A percentile compares a stretch with the other conserved stretches of the same genome.
Evolutionary conservation across 1,140 invertebrate genomes (phyloP).

Genomic region (Drosophila pectinifera): DNA sequence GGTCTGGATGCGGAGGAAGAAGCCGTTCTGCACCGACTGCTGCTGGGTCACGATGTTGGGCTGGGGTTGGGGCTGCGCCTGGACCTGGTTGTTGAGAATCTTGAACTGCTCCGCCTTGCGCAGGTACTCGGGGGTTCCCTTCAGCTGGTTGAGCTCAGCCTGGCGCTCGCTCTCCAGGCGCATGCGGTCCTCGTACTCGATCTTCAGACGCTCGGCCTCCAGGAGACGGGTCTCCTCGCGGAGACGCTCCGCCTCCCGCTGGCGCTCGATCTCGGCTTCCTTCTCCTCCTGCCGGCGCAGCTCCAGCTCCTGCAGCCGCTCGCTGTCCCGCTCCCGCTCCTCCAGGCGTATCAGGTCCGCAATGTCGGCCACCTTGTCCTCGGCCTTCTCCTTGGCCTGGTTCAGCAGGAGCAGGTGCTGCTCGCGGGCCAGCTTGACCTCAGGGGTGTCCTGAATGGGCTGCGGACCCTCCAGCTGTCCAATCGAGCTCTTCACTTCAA

Average conservation of each 20-base stretch:
- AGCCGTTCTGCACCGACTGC: conserved; percentile 73
- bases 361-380: conserved; percentile 65
- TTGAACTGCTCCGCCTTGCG: conserved; percentile 32
- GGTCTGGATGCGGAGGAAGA: conserved; percentile 70
- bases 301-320: conserved; percentile 55
- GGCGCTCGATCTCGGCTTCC: conserved; percentile 45
- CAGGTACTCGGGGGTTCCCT: conserved; percentile 11
- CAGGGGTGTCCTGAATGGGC: conserved; percentile 48
- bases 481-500: conserved; percentile 17
- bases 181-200: conserved; percentile 59
- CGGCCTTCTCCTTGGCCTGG: conserved; percentile 50
- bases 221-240: conserved; percentile 54
- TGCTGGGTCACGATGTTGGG: conserved; percentile 48
- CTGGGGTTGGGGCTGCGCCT: conserved; percentile 7
- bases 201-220: conserved; percentile 49
- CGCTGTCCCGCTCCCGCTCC: conserved; percentile 54
- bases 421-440: conserved; percentile 46
- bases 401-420: conserved; percentile 62
- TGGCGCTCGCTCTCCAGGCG: conserved; percentile 49
- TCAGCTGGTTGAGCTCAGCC: conserved; percentile 22
- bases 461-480: conserved; percentile 5
- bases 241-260: conserved; percentile 55
- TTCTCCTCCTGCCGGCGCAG: conserved; percentile 53
- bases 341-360: conserved; percentile 50
- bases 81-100: conserved; percentile 23